Evolutionary conservation across 2,888 invertebrate species (phyloP).

Genomic region (Nomada ferruginata): DNA sequence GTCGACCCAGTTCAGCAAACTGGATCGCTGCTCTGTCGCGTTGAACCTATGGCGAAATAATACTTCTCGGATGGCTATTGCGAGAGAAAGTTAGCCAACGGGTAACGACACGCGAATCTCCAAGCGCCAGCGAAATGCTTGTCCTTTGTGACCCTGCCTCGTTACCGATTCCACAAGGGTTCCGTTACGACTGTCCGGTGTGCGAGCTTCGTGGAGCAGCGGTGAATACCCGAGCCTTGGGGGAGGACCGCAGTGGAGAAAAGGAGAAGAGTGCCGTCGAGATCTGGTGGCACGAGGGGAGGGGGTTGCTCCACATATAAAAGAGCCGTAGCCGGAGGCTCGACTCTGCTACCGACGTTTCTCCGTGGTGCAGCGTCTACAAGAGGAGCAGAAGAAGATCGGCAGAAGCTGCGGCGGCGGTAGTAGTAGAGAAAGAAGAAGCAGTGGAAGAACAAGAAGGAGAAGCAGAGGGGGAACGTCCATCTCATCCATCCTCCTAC

Average conservation of each 20-base stretch:
- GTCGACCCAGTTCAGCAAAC: background rate
- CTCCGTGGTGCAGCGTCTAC: conserved; percentile 43
- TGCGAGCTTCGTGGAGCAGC: conserved; percentile 28
- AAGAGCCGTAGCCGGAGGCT: conserved; percentile 77
- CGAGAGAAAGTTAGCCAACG: background rate
- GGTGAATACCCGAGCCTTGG: conserved; percentile 50
- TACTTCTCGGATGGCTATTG: background rate
- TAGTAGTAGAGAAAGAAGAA: conserved; percentile 16
- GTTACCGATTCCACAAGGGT: conserved; percentile 47
- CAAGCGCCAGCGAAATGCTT: background rate
- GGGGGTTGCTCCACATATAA: conserved; percentile 73
- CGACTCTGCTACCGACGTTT: conserved; percentile 76
- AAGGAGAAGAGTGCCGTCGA: conserved; percentile 22
- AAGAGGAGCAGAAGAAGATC: conserved; percentile 45
- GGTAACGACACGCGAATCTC: background rate
- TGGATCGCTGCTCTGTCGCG: background rate
- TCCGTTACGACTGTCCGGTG: conserved; percentile 52
- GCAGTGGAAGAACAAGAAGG: conserved; percentile 24
- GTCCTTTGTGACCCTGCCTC: background rate
- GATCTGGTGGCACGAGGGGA: conserved; percentile 23
- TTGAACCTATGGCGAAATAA: background rate
- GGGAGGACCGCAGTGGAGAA: conserved; percentile 54
- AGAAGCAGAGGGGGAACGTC: conserved; percentile 59
- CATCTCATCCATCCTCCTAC: conserved; percentile 78
- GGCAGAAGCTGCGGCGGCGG: conserved; percentile 39